phyloP scores from a whole-genome alignment of 37 sponge, comb jelly and placozoan genomes.

The Agelas oroides region DNA sequence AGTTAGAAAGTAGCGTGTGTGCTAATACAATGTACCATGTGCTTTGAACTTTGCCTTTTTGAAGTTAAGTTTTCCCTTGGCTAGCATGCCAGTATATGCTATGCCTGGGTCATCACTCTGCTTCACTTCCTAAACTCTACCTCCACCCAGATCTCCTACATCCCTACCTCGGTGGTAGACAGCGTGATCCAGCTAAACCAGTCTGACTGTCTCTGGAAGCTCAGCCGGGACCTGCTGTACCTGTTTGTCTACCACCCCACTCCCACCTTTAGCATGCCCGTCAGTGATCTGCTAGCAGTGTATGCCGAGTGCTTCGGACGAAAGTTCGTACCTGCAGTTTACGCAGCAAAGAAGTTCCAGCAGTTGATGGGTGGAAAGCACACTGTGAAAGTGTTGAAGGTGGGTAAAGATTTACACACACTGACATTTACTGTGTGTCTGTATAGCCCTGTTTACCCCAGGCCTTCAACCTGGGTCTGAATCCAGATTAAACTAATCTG shows the following conservation, averaged over 20 bases:
- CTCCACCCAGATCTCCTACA: conserved; percentile 8
- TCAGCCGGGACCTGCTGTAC: conserved; percentile 53
- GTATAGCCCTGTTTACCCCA: background rate
- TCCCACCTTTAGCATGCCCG: background rate
- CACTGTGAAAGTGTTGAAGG: conserved; percentile 40
- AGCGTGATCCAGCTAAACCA: conserved; percentile 43
- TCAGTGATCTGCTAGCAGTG: conserved; percentile 14
- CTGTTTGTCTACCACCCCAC: conserved; percentile 57
- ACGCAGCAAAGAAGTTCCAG: conserved; percentile 25
- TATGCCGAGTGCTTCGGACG: conserved; percentile 53
- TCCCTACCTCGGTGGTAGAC: conserved; percentile 18
- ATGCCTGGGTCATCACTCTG: too few relatives aligned
- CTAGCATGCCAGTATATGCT: too few relatives aligned
- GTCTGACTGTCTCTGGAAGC: conserved; percentile 50
- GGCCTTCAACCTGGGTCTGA: too few relatives aligned
- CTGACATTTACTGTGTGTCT: too few relatives aligned
- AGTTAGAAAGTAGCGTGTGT: too few relatives aligned
- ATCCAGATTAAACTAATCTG: too few relatives aligned
- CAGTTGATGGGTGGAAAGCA: conserved; percentile 24
- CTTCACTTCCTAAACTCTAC: too few relatives aligned
- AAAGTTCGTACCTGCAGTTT: conserved; percentile 45
- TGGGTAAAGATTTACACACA: too few relatives aligned
- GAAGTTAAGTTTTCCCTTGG: too few relatives aligned
- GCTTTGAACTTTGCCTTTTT: too few relatives aligned
- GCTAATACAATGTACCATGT: too few relatives aligned